phyloP scores from a whole-genome alignment of 2,797 vertebrate genomes.

The Octomys mimax region DNA sequence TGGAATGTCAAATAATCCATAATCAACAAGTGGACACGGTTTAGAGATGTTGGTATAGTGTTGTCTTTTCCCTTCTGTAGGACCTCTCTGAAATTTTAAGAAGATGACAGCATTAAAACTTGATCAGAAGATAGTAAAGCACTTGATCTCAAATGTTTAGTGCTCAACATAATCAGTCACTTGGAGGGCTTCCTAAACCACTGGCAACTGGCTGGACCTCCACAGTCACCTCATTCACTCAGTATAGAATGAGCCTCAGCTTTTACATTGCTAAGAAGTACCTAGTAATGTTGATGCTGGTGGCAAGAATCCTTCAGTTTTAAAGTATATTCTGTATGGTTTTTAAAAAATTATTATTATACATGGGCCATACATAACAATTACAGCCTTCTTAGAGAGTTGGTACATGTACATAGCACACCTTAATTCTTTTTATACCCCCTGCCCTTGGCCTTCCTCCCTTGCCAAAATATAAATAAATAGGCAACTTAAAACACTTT shows the following conservation, averaged over 20 bases:
- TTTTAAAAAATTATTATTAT: background rate
- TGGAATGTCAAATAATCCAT: background rate
- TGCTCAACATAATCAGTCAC: background rate
- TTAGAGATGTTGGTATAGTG: background rate
- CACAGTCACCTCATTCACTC: background rate
- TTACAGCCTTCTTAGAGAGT: background rate
- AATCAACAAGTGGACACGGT: background rate
- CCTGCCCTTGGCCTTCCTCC: background rate
- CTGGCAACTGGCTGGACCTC: background rate
- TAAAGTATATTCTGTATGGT: background rate
- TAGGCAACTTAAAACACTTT: no score
- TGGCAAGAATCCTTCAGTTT: background rate
- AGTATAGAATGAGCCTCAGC: background rate
- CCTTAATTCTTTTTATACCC: background rate
- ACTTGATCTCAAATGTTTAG: background rate
- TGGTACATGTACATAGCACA: background rate
- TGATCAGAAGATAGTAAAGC: background rate
- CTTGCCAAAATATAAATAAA: background rate
- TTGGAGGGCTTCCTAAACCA: background rate
- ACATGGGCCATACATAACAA: background rate
- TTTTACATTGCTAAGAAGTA: background rate
- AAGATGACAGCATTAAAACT: background rate
- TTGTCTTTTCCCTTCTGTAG: background rate
- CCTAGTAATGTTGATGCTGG: background rate
- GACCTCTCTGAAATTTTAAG: constrained; percentile 13